Evolutionary conservation across 2,797 vertebrate species (phyloP).

Genomic region (Epinephelus awoara): DNA sequence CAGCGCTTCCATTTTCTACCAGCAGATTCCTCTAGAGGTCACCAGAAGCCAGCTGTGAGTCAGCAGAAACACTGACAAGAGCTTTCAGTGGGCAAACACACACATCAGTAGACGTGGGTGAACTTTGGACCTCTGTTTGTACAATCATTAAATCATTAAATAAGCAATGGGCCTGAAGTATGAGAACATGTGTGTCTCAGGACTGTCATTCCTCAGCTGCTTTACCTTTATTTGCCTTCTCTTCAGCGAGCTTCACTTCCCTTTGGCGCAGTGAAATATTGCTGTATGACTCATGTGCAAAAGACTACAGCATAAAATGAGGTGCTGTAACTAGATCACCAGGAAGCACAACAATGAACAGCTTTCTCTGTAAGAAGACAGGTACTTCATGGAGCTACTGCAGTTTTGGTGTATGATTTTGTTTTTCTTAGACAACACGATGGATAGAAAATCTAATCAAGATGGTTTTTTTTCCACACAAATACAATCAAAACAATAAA

Average conservation of each 20-base stretch:
- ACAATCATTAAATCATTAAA: constrained; percentile 70
- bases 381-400: constrained; percentile 26
- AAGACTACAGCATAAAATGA: constrained; percentile 57
- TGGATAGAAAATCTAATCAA: background rate
- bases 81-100: constrained; percentile 35
- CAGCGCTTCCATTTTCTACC: constrained; percentile 19
- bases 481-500: constrained; percentile 11
- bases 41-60: constrained; percentile 62
- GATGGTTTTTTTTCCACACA: background rate
- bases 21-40: constrained; percentile 75
- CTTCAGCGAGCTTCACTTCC: constrained; percentile 7
- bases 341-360: constrained; percentile 46
- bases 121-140: constrained; percentile 77
- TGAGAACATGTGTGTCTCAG: constrained; percentile 47
- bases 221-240: constrained; percentile 56
- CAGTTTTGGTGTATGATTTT: constrained; percentile 8
- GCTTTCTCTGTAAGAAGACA: constrained; percentile 37
- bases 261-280: constrained; percentile 46
- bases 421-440: constrained; percentile 14
- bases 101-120: constrained; percentile 46
- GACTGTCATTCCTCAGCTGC: constrained; percentile 58
- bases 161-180: constrained; percentile 58
- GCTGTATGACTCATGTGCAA: constrained; percentile 71
- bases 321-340: constrained; percentile 57
- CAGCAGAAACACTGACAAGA: constrained; percentile 55